Evolutionary conservation across 2,113 vertebrate genomes (phyloP), one percentile per base, ranked within the genome.

Genomic region (Scophthalmus maximus): DNA sequence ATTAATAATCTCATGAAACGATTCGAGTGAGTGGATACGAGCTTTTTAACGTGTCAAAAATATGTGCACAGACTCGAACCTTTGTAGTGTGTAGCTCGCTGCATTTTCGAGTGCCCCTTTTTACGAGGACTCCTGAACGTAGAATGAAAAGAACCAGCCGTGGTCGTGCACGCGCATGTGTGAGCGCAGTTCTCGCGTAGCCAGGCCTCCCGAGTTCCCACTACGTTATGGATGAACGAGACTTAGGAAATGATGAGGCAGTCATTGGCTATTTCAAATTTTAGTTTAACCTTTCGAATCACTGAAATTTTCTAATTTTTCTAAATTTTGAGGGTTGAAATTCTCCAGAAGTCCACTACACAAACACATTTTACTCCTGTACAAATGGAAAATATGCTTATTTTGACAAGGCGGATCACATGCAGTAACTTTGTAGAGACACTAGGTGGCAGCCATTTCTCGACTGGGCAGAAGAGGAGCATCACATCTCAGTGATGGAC

Each of bases 401-500:
- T 40, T 29, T 40, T 53, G 22, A 51, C 50, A 47, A 11, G 9
- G 23, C 1, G 6, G 6, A 11, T 23, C 7, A 68, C 32, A n/a
- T 61, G 76, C 56, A 87, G 30, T 77, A 67, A 51, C 14, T 1
- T 1, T 14, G 32, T 55, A 14, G 0, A 23, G 29, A 36, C 83
- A 62, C 73, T 75, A 22, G 82, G 60, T 72, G 87, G 73, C 63
- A 90, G 83, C 56, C 80, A 47, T 55, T 18, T 49, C 30, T 59
- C 22, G 11, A 25, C 11, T 12, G 4, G 40, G 50, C 61, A 52
- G 4, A 49, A 6, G 6, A 15, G 9, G 17, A 38, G 3, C 3
- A 7, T 4, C 20, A 20, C 2, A 1, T 3, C 2, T 36, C 29
- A 23, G 10, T 12, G 17, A 46, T n/a, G n/a, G 18, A 46, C 42